Conservation (phyloP, 2,888 invertebrate species). For the Drosophila prolongata region DNA sequence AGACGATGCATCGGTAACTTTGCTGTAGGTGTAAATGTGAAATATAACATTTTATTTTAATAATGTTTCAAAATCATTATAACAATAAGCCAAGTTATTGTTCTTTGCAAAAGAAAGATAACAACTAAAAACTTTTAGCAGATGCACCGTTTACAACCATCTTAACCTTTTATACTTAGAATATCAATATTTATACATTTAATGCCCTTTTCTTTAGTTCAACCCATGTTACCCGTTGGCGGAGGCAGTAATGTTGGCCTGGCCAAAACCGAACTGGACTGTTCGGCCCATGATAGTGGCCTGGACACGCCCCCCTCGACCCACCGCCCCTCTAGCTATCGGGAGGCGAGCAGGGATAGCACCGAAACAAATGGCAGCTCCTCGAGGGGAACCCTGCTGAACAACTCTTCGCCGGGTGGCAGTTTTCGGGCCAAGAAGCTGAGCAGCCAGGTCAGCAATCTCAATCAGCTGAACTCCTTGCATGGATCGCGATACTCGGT, state of each 20-base stretch:
- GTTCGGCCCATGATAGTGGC: slow-evolving; percentile 85
- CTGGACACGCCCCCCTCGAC: slow-evolving; percentile 85
- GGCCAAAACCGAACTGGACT: slow-evolving; percentile 86
- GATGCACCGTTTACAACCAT: background rate
- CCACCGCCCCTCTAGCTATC: slow-evolving; percentile 84
- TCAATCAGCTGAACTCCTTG: slow-evolving; percentile 80
- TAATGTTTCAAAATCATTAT: too few species aligned
- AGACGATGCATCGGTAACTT: too few species aligned
- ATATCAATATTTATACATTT: background rate
- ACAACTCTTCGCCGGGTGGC: slow-evolving; percentile 82
- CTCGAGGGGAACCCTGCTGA: slow-evolving; percentile 83
- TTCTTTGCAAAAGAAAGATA: too few species aligned
- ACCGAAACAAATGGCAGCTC: slow-evolving; percentile 83
- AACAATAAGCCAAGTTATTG: too few species aligned
- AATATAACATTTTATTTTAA: too few species aligned
- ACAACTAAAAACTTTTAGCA: too few species aligned
- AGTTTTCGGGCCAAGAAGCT: slow-evolving; percentile 83
- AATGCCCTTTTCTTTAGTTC: slow-evolving; percentile 82
- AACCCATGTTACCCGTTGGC: slow-evolving; percentile 82
- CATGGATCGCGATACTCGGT: slow-evolving; percentile 83
- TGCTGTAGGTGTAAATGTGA: too few species aligned
- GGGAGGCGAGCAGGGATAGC: slow-evolving; percentile 82
- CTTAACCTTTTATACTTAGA: background rate
- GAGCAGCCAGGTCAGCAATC: slow-evolving; percentile 78
- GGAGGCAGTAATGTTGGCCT: slow-evolving; percentile 55